phyloP scores from a whole-genome alignment of 2,797 vertebrate species.

The Pterois miles region DNA sequence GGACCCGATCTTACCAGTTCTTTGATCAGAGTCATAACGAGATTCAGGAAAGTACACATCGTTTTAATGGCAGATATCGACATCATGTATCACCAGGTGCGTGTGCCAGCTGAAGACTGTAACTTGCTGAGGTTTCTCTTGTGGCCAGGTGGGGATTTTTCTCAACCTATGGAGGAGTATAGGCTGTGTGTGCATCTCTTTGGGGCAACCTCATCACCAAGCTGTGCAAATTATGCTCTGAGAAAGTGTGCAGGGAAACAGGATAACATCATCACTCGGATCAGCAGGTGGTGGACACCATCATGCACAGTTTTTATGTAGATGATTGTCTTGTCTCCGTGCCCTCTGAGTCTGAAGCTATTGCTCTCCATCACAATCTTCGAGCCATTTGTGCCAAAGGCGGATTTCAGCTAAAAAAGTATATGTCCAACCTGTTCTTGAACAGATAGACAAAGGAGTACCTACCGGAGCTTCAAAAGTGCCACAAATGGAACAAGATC shows the following conservation, averaged over 20 bases:
- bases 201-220: too few species aligned
- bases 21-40: background rate
- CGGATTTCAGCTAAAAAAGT: background rate
- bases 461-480: too few species aligned
- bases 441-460: too few species aligned
- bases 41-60: background rate
- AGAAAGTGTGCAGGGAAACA: background rate
- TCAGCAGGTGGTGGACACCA: background rate
- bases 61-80: background rate
- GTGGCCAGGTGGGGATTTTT: too few species aligned
- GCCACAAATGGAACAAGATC: too few species aligned
- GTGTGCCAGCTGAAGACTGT: background rate
- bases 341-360: background rate
- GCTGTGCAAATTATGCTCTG: background rate
- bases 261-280: background rate
- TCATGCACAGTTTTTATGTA: background rate
- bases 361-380: background rate
- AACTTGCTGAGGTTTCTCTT: background rate
- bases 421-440: background rate
- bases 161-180: too few species aligned
- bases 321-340: background rate
- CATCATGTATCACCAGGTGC: background rate
- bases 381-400: background rate
- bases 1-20: slow-evolving; percentile 7
- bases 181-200: too few species aligned